Evolutionary conservation across 2,113 vertebrate species (phyloP).

Genomic region (Alexandromys fortis): DNA sequence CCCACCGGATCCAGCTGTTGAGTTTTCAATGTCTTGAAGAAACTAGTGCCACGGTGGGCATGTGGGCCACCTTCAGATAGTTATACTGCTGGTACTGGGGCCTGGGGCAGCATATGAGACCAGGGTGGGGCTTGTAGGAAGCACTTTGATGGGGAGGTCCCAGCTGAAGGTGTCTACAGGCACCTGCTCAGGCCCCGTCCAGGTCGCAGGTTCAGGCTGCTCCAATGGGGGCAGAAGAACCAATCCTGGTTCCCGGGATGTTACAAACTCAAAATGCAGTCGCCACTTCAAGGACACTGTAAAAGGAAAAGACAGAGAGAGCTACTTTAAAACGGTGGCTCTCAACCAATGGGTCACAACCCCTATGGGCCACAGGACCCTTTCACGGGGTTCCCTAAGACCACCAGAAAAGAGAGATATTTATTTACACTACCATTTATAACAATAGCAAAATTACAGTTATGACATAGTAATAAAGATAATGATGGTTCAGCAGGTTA

Average conservation of each 20-base stretch:
- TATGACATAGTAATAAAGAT: background rate
- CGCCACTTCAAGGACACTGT: conserved; percentile 92
- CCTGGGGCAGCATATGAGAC: conserved; percentile 95
- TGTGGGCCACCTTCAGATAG: conserved; percentile 87
- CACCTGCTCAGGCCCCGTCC: conserved; percentile 94
- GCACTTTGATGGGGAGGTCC: conserved; percentile 97
- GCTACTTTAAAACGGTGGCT: background rate
- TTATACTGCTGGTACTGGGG: conserved; percentile 93
- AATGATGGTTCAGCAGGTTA: background rate
- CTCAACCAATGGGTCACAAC: background rate
- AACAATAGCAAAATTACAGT: background rate
- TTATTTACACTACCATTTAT: background rate
- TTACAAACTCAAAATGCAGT: conserved; percentile 97
- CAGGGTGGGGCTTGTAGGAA: conserved; percentile 95
- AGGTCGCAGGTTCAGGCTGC: conserved; percentile 91
- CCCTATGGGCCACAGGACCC: background rate
- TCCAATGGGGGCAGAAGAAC: conserved; percentile 89
- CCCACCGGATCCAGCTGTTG: background rate
- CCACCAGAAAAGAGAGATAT: background rate
- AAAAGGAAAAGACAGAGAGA: background rate
- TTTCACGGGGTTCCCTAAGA: background rate
- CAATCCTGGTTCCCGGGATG: conserved; percentile 89
- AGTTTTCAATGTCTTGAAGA: conserved; percentile 36
- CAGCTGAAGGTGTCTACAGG: conserved; percentile 99
- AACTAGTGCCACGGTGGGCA: background rate